A percentile compares a stretch with the other conserved stretches of the same genome.
These are phyloP conservation scores for Clusia tigrina DNA, from an alignment of 2,888 invertebrate genomes.

Conservation along the genomic window DNA sequence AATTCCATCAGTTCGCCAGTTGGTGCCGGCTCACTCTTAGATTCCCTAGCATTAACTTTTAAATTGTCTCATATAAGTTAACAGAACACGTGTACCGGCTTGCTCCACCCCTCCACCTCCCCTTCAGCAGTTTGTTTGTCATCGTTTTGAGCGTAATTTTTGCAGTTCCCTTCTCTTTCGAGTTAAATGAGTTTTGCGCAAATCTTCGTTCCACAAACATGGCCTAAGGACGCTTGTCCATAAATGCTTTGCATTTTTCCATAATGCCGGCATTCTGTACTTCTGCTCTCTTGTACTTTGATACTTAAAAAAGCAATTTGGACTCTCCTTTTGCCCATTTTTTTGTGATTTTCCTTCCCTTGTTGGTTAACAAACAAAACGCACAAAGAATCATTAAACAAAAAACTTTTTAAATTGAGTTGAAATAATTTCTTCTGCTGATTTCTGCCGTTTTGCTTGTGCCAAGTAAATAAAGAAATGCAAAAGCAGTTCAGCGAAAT, in stretches of 20 bases:
- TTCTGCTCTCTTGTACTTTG: too few relatives aligned
- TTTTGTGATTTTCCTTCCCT: constrained; percentile 11
- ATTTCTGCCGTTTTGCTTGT: neutral
- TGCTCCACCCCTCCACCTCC: too few relatives aligned
- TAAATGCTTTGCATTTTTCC: neutral
- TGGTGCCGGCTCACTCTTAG: too few relatives aligned
- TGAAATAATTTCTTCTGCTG: constrained; percentile 20
- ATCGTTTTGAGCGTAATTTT: neutral
- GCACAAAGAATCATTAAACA: constrained; percentile 26
- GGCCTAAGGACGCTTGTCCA: constrained; percentile 6
- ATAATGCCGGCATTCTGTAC: too few relatives aligned
- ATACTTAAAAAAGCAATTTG: neutral
- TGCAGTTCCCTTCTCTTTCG: neutral
- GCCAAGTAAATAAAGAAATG: constrained; percentile 1
- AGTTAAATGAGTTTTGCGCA: constrained; percentile 7
- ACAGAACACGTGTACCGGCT: too few relatives aligned
- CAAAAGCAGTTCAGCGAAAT: constrained; percentile 36
- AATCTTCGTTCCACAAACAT: constrained; percentile 8
- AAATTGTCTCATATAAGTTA: too few relatives aligned
- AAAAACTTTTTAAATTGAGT: constrained; percentile 28
- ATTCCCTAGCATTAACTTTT: too few relatives aligned
- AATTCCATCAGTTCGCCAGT: too few relatives aligned
- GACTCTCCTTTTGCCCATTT: constrained; percentile 7
- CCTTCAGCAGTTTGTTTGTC: too few relatives aligned
- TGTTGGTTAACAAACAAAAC: constrained; percentile 19